Conservation (phyloP, 2,113 vertebrate species). For the Osmerus mordax region DNA sequence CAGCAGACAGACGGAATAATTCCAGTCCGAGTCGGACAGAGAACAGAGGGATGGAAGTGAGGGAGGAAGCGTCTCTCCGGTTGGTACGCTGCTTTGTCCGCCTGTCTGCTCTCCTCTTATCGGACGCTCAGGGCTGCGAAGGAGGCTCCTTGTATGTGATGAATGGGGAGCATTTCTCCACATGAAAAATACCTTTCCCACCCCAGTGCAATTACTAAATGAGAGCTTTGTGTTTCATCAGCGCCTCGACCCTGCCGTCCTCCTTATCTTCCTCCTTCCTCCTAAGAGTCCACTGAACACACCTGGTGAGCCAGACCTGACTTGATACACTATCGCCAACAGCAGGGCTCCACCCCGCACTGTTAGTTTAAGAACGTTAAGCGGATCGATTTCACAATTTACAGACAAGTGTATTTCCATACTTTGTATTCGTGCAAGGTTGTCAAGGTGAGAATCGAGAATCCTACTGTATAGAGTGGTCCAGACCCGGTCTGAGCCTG, state of each 20-base stretch:
- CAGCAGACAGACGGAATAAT: conserved; percentile 12
- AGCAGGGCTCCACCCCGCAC: neutral
- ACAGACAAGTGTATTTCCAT: neutral
- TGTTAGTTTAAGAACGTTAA: neutral
- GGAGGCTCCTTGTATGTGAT: conserved; percentile 23
- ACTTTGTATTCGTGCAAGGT: neutral
- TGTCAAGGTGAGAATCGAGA: too few species aligned
- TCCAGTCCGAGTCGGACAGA: neutral
- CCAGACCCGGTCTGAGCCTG: neutral
- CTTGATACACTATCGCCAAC: neutral
- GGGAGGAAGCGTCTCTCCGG: neutral
- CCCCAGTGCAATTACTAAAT: conserved; percentile 4
- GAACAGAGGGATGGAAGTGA: neutral
- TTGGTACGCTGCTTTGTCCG: neutral
- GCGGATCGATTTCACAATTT: too few species aligned
- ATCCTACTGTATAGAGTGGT: too few species aligned
- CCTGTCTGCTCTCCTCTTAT: neutral
- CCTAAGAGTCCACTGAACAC: neutral
- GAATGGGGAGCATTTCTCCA: conserved; percentile 4
- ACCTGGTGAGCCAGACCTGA: neutral
- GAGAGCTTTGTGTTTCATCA: conserved; percentile 5
- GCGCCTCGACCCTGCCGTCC: neutral
- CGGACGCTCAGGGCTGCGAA: conserved; percentile 9
- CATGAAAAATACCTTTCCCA: conserved; percentile 21
- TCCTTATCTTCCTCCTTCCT: neutral